Percentiles rank a stretch among this genome's conserved stretches.
These are phyloP conservation scores for Tillus elongatus DNA, from an alignment of 2,888 invertebrate species.

Conservation along the genomic window DNA sequence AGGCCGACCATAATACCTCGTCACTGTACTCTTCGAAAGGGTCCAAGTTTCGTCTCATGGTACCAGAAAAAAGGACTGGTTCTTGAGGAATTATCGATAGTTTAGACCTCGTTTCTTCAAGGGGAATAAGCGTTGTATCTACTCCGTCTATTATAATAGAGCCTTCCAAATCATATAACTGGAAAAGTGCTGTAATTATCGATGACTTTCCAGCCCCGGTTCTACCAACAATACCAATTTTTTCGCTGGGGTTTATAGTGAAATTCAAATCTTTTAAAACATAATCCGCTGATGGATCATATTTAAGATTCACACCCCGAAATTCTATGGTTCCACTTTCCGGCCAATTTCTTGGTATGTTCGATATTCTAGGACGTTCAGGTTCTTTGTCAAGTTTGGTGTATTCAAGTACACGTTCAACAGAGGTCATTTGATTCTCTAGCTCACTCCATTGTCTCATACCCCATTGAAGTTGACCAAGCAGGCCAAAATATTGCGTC, in stretches of 20 bases:
- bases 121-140: conserved; percentile 59
- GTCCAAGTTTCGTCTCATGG: conserved; percentile 42
- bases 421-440: conserved; percentile 34
- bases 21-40: conserved; percentile 32
- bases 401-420: conserved; percentile 31
- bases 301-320: conserved; percentile 59
- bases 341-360: conserved; percentile 63
- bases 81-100: conserved; percentile 83
- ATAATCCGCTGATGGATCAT: conserved; percentile 58
- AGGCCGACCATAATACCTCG: conserved; percentile 29
- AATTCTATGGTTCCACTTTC: conserved; percentile 60
- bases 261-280: conserved; percentile 67
- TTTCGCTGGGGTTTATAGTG: conserved; percentile 58
- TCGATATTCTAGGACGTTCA: conserved; percentile 20
- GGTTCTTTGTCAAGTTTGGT: conserved; percentile 31
- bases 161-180: conserved; percentile 71
- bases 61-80: conserved; percentile 72
- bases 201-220: conserved; percentile 82
- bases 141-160: conserved; percentile 71
- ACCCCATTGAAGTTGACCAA: no score
- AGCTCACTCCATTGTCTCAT: no score
- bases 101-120: conserved; percentile 65
- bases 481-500: no score
- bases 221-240: no score
- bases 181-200: conserved; percentile 68